Base-by-base conservation (phyloP, 2,113 vertebrate genomes). In the Pluvianellus socialis region DNA sequence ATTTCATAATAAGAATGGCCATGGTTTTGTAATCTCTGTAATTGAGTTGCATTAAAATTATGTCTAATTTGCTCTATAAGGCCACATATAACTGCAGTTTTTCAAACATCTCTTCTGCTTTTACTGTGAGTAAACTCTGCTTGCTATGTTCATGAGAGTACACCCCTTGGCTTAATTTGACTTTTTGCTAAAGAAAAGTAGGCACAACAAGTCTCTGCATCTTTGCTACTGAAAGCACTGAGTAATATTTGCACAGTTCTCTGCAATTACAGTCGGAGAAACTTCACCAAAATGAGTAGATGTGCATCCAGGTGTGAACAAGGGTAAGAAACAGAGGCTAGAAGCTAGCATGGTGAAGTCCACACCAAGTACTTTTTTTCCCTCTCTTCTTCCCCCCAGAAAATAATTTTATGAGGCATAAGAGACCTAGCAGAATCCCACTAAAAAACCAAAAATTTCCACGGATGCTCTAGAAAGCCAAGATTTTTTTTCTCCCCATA, bases 21-120 rank as follows among this genome's bases (percentile, higher is more conserved):
- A 42, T 27, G 50, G 52, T 66, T 93, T 93, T 93, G 56, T 88
- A 85, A 88, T 68, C n/a, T 86, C 59, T 84, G 19, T 74, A 59
- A 67, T 8, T 91, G 83, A 38, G 68, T 86, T 81, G 56, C 77
- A 72, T 87, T 91, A 62, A 67, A 91, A 77, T 84, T 45, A 52
- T n/a, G n/a, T 61, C 58, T 52, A 33, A 38, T 75, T 73, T 2
- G 2, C 21, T 56, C 47, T 55, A 0, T 28, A 81, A 56, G 19
- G 53, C 79, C 58, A 56, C 71, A 28, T 33, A 27, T 35, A 86
- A 38, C 22, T 61, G 30, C 18, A 18, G 21, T 55, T 96, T 88
- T 90, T 71, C 26, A 3, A 44, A 32, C 47, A 24, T 81, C 28
- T 79, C 11, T 50, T 63, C 24, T 40, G 38, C 3, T 38, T 87